Evolutionary conservation across 2,888 invertebrate genomes (phyloP).

Genomic region (Mythimna vitellina): DNA sequence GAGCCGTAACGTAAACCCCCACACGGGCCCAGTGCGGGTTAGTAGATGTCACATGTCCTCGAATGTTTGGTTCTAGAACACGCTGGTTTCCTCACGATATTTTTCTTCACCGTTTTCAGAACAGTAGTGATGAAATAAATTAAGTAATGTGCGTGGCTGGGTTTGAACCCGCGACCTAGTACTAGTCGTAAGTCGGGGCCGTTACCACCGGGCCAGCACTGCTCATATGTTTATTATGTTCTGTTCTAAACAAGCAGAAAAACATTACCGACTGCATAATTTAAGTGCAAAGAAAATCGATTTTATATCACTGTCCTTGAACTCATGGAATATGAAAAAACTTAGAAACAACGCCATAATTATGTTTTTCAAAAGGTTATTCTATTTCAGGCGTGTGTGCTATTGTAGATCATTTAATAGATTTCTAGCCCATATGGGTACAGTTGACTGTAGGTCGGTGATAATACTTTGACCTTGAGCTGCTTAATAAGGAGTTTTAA

Average conservation of each 20-base stretch:
- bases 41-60: too few relatives aligned
- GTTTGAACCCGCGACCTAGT: too few relatives aligned
- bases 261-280: slow-evolving; percentile 32
- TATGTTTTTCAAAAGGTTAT: background rate
- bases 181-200: too few relatives aligned
- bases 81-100: too few relatives aligned
- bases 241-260: slow-evolving; percentile 28
- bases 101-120: too few relatives aligned
- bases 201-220: too few relatives aligned
- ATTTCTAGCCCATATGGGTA: background rate
- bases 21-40: too few relatives aligned
- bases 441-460: background rate
- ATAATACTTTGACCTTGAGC: background rate
- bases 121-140: too few relatives aligned
- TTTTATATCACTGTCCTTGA: slow-evolving; percentile 35
- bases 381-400: background rate
- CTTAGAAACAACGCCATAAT: slow-evolving; percentile 3
- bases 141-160: too few relatives aligned
- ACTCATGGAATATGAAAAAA: slow-evolving; percentile 21
- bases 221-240: slow-evolving; percentile 15
- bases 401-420: background rate
- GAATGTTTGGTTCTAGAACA: too few relatives aligned
- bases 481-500: background rate
- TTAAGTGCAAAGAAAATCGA: slow-evolving; percentile 36
- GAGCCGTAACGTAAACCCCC: too few relatives aligned